phyloP scores from a whole-genome alignment of 2,888 invertebrate species.

The Pseudanteris insignis region DNA sequence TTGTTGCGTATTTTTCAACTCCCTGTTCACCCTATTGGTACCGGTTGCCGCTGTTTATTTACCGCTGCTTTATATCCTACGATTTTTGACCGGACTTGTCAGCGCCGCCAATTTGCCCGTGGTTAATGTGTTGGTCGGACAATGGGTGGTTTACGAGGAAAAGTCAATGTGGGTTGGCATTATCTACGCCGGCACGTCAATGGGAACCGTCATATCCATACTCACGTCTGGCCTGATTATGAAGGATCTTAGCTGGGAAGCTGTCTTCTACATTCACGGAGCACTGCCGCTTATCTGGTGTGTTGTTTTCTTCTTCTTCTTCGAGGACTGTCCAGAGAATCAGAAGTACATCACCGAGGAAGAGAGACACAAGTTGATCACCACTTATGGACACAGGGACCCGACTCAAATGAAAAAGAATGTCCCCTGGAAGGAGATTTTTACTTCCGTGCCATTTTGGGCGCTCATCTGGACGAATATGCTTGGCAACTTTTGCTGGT shows the following conservation, averaged over 20 bases:
- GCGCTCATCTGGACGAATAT: constrained; percentile 66
- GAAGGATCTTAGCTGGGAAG: constrained; percentile 54
- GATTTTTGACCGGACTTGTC: constrained; percentile 58
- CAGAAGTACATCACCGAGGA: constrained; percentile 62
- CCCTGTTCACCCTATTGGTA: constrained; percentile 56
- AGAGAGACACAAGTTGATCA: constrained; percentile 60
- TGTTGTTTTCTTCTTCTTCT: constrained; percentile 53
- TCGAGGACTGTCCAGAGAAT: constrained; percentile 62
- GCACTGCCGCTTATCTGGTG: constrained; percentile 59
- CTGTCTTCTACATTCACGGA: constrained; percentile 62
- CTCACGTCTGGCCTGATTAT: constrained; percentile 58
- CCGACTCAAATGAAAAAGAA: constrained; percentile 36
- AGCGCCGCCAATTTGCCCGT: constrained; percentile 62
- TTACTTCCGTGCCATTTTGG: constrained; percentile 66
- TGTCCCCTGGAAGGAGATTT: constrained; percentile 67
- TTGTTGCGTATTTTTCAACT: constrained; percentile 41
- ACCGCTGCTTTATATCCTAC: constrained; percentile 47
- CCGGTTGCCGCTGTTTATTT: constrained; percentile 50
- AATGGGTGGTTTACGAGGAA: constrained; percentile 63
- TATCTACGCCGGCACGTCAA: constrained; percentile 60
- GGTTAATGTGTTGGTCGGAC: constrained; percentile 61
- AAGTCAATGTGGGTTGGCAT: constrained; percentile 61
- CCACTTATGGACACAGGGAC: constrained; percentile 59
- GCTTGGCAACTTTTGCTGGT: constrained; percentile 68
- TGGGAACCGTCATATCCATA: constrained; percentile 63